Evolutionary conservation across 2,888 invertebrate genomes (phyloP).

Genomic region (Amiota mariae): DNA sequence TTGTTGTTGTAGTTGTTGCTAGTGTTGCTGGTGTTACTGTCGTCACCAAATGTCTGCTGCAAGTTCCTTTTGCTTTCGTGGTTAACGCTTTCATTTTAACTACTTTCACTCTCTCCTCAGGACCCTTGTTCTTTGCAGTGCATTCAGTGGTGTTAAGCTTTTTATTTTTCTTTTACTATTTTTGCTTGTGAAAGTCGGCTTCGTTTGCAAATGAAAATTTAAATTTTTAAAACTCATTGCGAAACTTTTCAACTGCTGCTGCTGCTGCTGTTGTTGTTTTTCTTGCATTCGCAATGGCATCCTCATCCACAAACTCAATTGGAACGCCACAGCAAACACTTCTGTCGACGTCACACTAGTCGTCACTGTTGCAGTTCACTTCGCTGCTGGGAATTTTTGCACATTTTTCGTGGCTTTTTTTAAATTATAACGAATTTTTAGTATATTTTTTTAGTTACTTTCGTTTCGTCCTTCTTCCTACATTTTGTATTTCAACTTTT

Average conservation of each 20-base stretch:
- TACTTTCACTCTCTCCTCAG: background rate
- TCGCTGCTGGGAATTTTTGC: conserved; percentile 63
- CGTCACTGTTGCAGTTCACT: conserved; percentile 19
- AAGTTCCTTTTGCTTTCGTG: conserved; percentile 11
- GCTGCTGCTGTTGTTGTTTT: conserved; percentile 30
- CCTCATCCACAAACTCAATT: too few species aligned
- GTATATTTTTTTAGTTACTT: conserved; percentile 35
- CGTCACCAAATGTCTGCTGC: conserved; percentile 1
- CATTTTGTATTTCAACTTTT: conserved; percentile 27
- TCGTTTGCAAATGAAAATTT: conserved; percentile 62
- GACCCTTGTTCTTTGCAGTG: conserved; percentile 52
- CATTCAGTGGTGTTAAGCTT: conserved; percentile 35
- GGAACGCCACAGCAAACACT: too few species aligned
- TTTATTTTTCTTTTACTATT: conserved; percentile 4
- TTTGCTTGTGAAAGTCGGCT: conserved; percentile 52
- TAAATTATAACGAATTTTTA: conserved; percentile 47
- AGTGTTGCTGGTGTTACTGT: conserved; percentile 11
- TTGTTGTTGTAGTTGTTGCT: background rate
- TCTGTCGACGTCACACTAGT: background rate
- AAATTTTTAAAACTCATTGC: conserved; percentile 62
- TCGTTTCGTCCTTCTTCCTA: too few species aligned
- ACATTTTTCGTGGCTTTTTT: conserved; percentile 64
- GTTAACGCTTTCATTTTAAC: conserved; percentile 11
- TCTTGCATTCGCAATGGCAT: too few species aligned
- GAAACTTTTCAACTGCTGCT: conserved; percentile 51